Evolutionary conservation across 2,797 vertebrate species (phyloP).

Genomic region (Clamator glandarius): DNA sequence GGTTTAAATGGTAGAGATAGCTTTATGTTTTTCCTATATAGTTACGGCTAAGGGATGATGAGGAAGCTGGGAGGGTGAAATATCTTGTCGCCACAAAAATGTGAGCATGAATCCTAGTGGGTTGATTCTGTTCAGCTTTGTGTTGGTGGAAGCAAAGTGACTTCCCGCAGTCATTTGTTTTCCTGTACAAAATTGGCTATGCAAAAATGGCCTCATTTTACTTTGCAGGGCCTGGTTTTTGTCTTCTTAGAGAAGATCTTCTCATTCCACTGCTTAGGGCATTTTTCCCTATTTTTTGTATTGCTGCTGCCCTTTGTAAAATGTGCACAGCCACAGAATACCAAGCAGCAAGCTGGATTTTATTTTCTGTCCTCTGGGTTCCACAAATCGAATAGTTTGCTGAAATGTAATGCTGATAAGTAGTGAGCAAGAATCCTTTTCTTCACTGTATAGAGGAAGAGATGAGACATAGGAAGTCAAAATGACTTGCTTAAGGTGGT

Average conservation of each 20-base stretch:
- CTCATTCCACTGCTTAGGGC: neutral
- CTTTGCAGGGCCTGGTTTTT: neutral
- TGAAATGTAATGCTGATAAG: neutral
- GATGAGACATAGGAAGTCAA: neutral
- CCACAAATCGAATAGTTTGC: neutral
- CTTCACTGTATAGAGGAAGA: neutral
- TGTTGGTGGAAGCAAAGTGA: neutral
- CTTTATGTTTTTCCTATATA: constrained; percentile 25
- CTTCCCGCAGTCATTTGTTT: neutral
- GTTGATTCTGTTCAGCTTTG: neutral
- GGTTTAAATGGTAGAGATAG: constrained; percentile 38
- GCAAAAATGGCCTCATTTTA: neutral
- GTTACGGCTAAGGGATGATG: neutral
- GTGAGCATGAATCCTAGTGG: neutral
- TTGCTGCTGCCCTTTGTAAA: neutral
- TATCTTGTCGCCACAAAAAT: neutral
- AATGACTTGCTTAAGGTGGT: neutral
- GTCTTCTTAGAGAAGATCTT: neutral
- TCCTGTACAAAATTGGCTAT: neutral
- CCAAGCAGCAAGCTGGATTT: neutral
- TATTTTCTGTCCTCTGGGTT: neutral
- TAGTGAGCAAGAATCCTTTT: neutral
- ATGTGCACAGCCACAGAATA: neutral
- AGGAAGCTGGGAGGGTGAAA: constrained; percentile 21
- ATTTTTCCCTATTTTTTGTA: neutral